Evolutionary conservation across 2,888 invertebrate genomes (phyloP).

Genomic region (Diarsia mendica): DNA sequence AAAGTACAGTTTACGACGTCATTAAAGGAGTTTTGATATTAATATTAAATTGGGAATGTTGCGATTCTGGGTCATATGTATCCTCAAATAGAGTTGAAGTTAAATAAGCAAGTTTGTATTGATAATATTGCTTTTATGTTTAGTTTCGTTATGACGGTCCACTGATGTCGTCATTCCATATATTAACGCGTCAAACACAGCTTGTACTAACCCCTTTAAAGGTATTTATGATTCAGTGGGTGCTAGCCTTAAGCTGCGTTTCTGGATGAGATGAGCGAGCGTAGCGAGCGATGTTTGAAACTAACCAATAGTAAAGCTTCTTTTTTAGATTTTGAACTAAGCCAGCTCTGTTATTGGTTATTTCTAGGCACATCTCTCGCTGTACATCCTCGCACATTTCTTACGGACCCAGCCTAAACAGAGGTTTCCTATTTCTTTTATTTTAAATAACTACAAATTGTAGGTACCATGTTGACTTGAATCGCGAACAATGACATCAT

Average conservation of each 20-base stretch:
- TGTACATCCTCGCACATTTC: too few species aligned
- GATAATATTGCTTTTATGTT: conserved; percentile 42
- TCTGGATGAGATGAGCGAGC: too few species aligned
- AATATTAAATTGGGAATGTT: background rate
- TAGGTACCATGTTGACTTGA: conserved; percentile 27
- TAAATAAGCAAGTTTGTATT: conserved; percentile 18
- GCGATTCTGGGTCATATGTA: background rate
- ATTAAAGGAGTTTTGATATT: background rate
- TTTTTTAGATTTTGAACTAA: too few species aligned
- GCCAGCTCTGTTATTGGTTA: too few species aligned
- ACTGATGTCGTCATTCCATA: conserved; percentile 33
- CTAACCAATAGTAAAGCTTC: too few species aligned
- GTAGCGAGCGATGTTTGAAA: too few species aligned
- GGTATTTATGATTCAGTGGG: conserved; percentile 32
- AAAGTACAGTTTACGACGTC: conserved; percentile 6
- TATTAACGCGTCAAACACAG: conserved; percentile 12
- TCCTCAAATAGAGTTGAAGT: conserved; percentile 1
- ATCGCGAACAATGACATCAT: conserved; percentile 47
- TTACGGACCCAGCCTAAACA: background rate
- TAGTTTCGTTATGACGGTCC: conserved; percentile 11
- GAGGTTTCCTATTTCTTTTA: conserved; percentile 40
- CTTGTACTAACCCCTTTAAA: conserved; percentile 32
- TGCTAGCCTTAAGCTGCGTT: conserved; percentile 9
- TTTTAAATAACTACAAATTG: conserved; percentile 35
- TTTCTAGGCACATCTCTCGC: too few species aligned